Base-by-base conservation (phyloP, 2,113 vertebrate species). In the Trematomus loennbergii region DNA sequence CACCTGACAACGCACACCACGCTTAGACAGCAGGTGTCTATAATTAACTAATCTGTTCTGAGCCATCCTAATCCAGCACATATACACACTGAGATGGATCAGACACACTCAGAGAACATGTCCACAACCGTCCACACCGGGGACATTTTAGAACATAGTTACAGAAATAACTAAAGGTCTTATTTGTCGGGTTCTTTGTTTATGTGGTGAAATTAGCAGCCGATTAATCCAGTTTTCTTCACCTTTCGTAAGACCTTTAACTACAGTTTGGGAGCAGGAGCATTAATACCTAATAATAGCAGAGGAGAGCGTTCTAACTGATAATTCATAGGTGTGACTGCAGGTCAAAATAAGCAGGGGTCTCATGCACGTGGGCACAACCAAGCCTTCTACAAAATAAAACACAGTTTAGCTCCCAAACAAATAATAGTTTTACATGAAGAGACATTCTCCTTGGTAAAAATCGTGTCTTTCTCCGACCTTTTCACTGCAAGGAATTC, bases 1-100 rank as follows among this genome's bases (percentile, higher is more conserved):
- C 94, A 94, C 92, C 92, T 94, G 94, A 94, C 93, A 90, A 88
- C 86, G 87, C 84, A 80, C 85, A 65, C 84, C 86, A 89, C 69
- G 89, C 91, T 93, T 93, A 94, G 92, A 92, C 91, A 87, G 92
- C 90, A 91, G 82, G 91, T 91, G 88, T 91, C 95, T 94, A 95
- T 94, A 94, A 95, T 95, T 94, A 95, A 78, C 93, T 95, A 93
- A 95, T 94, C 95, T 94, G 92, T 92, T 79, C 90, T 94, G 86
- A 95, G 92, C 93, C 87, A 67, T 74, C 62, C 91, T 94, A 95
- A 95, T 94, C 94, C 89, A 88, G 84, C 72, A 87, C 85, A 86
- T 88, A 92, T 83, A 84, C 72, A 90, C 75, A 84, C 82, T 25
- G 61, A 82, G 58, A 64, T 83, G 86, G 76, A 88, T 83, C 87